phyloP scores from a whole-genome alignment of 2,797 vertebrate species.

The Leuciscus waleckii region DNA sequence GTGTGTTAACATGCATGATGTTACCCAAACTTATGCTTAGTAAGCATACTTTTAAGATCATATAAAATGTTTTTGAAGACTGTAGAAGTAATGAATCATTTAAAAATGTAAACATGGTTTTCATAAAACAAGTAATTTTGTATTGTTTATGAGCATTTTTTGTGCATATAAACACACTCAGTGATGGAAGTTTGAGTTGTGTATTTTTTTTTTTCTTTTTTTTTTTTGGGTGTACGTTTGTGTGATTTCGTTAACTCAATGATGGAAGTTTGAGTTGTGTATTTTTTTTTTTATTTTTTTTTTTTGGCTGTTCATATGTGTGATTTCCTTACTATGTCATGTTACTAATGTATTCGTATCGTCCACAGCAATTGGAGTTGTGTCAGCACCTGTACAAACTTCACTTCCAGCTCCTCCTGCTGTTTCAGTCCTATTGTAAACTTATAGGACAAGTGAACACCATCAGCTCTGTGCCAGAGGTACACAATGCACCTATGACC shows the following conservation, averaged over 20 bases:
- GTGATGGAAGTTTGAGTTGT: neutral
- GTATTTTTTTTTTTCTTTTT: neutral
- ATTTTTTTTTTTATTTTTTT: neutral
- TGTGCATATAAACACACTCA: neutral
- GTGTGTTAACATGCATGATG: constrained; percentile 1
- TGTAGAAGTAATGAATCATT: neutral
- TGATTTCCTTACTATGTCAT: constrained; percentile 45
- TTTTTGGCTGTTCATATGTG: constrained; percentile 24
- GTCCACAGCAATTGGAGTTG: constrained; percentile 94
- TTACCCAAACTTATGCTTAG: neutral
- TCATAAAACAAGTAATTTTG: neutral
- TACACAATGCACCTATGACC: constrained; percentile 63
- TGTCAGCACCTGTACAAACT: constrained; percentile 98
- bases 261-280: neutral
- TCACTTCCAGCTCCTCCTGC: constrained; percentile 97
- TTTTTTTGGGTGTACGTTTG: constrained; percentile 7
- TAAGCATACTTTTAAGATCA: neutral
- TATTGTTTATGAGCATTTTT: neutral
- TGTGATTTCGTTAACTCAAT: constrained; percentile 48
- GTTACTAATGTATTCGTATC: constrained; percentile 34
- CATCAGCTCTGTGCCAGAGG: constrained; percentile 96
- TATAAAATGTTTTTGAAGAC: neutral
- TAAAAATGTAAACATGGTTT: neutral
- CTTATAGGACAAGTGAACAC: constrained; percentile 97
- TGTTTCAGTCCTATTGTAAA: constrained; percentile 99